Base-by-base conservation (phyloP, 2,888 invertebrate genomes). In the Cyrtodaria siliqua region DNA sequence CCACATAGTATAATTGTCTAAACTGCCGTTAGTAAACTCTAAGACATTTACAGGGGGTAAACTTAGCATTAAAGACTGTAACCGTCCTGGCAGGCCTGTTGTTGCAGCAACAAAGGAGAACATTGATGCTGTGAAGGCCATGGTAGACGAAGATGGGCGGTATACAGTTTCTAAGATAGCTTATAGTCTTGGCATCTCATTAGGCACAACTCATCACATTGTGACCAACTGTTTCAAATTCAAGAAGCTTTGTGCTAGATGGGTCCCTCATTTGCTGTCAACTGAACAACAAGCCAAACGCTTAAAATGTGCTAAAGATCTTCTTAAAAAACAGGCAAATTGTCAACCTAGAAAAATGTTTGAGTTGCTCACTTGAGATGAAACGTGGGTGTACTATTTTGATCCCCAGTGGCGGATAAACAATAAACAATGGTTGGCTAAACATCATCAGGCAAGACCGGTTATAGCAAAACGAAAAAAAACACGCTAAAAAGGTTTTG, bases 341-440 rank as follows among this genome's bases (percentile, higher is more conserved):
- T 50, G 29, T 20, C 2, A 50, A 20, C 8, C 2, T 3, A 14
- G 62, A 20, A 27, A 18, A 33, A 33, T 62, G 33, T 9, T 33
- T 16, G 50, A 62, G 20, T 16, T 50, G 27, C 6, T 50, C 29
- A 62, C 62, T 2, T 29, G 50, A 18, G 38, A 62, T 23, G 62
- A 62, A 50, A 62, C 62, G 14, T 62, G 50, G 38, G 50, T 62
- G 16, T 33, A 50, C 18, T 62, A 56, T 33, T 50, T 29, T 52
- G 62, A 62, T 33, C 50, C 52, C n/a, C 24, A 29, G 20, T 20
- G 50, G 50, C n/a, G n/a, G 2, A 14, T 50, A 18, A n/a, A 52
- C 24, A 44, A 59, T n/a, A 59, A 59, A 18, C 27, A 20, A 40
- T 50, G 52, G 62, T 14, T 20, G 1, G 26, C 20, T 18, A 29